Evolutionary conservation across 1,140 invertebrate species (phyloP).

Genomic region (Drosophila equinoxialis): DNA sequence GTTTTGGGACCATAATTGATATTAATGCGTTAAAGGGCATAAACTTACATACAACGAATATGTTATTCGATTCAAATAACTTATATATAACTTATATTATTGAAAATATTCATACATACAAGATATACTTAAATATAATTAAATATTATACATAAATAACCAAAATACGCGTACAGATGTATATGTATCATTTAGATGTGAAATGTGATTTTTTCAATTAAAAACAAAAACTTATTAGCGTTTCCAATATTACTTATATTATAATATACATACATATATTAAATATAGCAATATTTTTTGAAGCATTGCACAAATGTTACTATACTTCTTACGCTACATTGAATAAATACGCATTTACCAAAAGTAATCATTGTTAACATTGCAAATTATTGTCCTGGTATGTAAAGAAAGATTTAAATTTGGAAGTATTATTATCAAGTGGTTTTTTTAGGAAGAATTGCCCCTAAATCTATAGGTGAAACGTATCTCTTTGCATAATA

Average conservation of each 20-base stretch:
- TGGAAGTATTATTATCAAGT: no score
- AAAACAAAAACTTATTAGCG: conserved; percentile 7
- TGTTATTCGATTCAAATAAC: conserved; percentile 13
- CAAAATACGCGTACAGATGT: conserved; percentile 11
- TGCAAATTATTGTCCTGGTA: no score
- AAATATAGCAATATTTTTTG: conserved; percentile 19
- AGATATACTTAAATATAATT: neutral
- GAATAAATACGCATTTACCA: conserved; percentile 17
- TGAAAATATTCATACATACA: conserved; percentile 7
- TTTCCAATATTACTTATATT: conserved; percentile 13
- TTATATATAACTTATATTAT: neutral
- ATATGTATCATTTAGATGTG: conserved; percentile 12
- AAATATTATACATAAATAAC: conserved; percentile 10
- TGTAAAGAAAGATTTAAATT: neutral
- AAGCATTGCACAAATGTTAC: conserved; percentile 16
- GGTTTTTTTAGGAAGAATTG: no score
- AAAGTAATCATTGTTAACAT: neutral
- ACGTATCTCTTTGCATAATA: no score
- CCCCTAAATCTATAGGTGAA: no score
- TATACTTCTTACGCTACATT: conserved; percentile 14
- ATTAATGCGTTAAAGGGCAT: conserved; percentile 10
- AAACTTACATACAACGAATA: conserved; percentile 16
- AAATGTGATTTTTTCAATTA: conserved; percentile 21
- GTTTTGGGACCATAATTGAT: conserved; percentile 14
- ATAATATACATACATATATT: neutral